Conservation (phyloP, 2,888 invertebrate genomes). For the Nomada hirtipes region DNA sequence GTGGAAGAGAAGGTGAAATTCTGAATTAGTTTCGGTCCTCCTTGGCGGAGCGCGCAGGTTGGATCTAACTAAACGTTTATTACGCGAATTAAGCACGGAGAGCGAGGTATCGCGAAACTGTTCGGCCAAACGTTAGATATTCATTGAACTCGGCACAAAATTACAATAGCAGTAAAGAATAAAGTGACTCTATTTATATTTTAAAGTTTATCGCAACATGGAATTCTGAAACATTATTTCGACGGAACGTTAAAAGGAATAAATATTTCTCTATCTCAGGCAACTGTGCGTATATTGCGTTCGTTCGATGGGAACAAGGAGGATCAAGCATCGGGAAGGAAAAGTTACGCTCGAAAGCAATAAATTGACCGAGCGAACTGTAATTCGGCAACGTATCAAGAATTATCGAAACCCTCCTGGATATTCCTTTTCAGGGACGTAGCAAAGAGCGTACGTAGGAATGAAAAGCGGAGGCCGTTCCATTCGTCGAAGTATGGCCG, state of each 20-base stretch:
- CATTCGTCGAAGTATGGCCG: not conserved
- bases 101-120: not conserved
- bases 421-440: not conserved
- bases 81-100: slow-evolving; percentile 12
- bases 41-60: not conserved
- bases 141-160: no score
- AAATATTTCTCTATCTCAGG: no score
- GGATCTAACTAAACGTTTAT: slow-evolving; percentile 47
- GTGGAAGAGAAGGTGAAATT: slow-evolving; percentile 8
- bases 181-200: not conserved
- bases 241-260: no score
- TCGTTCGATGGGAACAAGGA: not conserved
- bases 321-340: not conserved
- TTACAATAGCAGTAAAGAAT: not conserved
- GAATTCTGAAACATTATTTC: no score
- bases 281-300: no score
- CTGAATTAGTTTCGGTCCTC: slow-evolving; percentile 3
- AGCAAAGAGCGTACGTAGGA: not conserved
- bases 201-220: not conserved
- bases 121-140: no score
- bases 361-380: not conserved
- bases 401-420: not conserved
- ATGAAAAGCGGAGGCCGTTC: not conserved
- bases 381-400: slow-evolving; percentile 3
- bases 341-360: not conserved